Evolutionary conservation across 2,888 invertebrate species (phyloP).

Genomic region (Hecatera dysodea): DNA sequence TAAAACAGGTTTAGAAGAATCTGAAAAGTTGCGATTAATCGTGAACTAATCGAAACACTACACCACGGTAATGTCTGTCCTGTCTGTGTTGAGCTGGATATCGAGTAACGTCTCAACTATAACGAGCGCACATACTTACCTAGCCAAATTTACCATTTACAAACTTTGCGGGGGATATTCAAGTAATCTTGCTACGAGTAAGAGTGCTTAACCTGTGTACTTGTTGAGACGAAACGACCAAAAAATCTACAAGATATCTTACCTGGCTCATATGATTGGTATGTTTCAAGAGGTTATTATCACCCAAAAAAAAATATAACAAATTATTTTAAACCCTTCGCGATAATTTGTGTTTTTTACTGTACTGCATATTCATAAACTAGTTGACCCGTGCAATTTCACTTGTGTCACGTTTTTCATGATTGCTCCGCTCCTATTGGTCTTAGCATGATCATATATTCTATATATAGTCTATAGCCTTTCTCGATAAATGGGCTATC

Average conservation of each 20-base stretch:
- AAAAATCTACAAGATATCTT: neutral
- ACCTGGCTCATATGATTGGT: neutral
- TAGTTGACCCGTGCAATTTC: too few relatives aligned
- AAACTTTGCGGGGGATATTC: conserved; percentile 15
- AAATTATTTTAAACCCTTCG: neutral
- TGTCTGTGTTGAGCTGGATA: conserved; percentile 6
- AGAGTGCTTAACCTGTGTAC: neutral
- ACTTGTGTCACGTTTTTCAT: too few relatives aligned
- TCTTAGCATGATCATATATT: too few relatives aligned
- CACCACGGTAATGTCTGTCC: neutral
- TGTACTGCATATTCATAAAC: too few relatives aligned
- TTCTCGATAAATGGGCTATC: too few relatives aligned
- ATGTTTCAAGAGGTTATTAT: neutral
- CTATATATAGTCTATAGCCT: too few relatives aligned
- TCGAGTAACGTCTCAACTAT: conserved; percentile 17
- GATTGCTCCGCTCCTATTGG: too few relatives aligned
- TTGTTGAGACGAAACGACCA: conserved; percentile 4
- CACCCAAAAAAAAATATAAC: neutral
- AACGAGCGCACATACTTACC: conserved; percentile 21
- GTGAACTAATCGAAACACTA: conserved; percentile 8
- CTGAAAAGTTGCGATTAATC: conserved; percentile 6
- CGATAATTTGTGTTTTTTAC: neutral
- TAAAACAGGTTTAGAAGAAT: conserved; percentile 11
- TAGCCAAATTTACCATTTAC: neutral
- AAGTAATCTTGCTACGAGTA: conserved; percentile 11